A percentile compares a stretch with the other conserved stretches of the same genome.
Evolutionary conservation across 30 jellyfish, hydroid and myxozoan species (phyloP).

Genomic region (Chrysaora quinquecirrha): DNA sequence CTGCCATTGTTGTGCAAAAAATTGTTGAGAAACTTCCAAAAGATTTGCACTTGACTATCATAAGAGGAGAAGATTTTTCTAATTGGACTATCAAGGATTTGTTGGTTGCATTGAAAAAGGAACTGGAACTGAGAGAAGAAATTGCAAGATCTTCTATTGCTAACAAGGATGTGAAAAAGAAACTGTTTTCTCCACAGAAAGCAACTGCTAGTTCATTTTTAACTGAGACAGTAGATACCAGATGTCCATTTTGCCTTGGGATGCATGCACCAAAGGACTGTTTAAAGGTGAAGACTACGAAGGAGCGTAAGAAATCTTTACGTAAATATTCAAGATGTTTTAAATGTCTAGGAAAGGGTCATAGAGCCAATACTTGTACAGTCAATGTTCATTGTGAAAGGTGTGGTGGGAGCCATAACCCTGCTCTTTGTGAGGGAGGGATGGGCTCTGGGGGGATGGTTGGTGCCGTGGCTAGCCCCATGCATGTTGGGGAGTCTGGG

Average conservation of each 20-base stretch:
- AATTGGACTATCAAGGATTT: constrained; percentile 42
- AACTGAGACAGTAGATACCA: constrained; percentile 3
- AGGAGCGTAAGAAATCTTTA: constrained; percentile 16
- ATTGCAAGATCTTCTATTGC: too few relatives aligned
- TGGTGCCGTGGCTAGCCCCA: constrained; percentile 31
- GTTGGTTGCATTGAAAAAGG: constrained; percentile 39
- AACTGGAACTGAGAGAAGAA: too few relatives aligned
- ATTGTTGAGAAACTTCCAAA: constrained; percentile 33
- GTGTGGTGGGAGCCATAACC: constrained; percentile 40
- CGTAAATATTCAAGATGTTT: constrained; percentile 32
- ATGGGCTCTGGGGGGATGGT: constrained; percentile 18
- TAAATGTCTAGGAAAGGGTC: constrained; percentile 22
- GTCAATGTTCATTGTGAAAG: neutral
- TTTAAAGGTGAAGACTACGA: neutral
- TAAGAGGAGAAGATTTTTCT: too few relatives aligned
- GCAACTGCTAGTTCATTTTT: constrained; percentile 54
- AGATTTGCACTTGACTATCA: constrained; percentile 15
- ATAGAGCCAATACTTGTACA: constrained; percentile 8
- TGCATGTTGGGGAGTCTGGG: constrained; percentile 38
- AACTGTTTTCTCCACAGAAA: constrained; percentile 5
- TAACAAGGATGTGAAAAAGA: constrained; percentile 11
- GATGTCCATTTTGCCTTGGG: constrained; percentile 34
- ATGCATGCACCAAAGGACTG: constrained; percentile 19
- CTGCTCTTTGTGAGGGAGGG: constrained; percentile 42
- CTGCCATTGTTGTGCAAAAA: too few relatives aligned